These are phyloP conservation scores for Palythoa grandiflora DNA, from an alignment of 92 coral and sea anemone species.

Conservation along the genomic window DNA sequence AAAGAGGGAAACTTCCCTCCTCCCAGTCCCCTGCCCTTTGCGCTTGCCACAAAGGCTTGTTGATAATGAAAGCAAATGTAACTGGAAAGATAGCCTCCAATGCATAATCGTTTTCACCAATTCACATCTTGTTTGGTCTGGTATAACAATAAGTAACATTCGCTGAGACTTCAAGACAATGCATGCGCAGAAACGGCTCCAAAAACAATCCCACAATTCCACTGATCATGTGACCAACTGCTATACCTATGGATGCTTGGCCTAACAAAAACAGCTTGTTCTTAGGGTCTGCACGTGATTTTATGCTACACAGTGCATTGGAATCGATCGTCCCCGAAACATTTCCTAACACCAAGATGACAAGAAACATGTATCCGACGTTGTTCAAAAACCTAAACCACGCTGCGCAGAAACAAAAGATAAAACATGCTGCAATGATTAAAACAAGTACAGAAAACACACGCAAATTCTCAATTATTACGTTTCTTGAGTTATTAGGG, in stretches of 20 bases:
- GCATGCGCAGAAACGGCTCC: conserved; percentile 27
- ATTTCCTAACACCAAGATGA: not conserved
- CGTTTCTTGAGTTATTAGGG: not conserved
- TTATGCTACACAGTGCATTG: conserved; percentile 28
- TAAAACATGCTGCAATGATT: not conserved
- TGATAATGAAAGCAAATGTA: no score
- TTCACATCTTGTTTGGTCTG: not conserved
- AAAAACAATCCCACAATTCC: conserved; percentile 37
- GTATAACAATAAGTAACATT: conserved; percentile 19
- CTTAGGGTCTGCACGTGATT: conserved; percentile 9
- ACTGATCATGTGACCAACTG: conserved; percentile 42
- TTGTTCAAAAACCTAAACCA: conserved; percentile 30
- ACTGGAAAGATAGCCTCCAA: no score
- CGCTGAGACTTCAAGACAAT: conserved; percentile 17
- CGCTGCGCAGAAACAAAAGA: conserved; percentile 23
- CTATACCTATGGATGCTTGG: conserved; percentile 34
- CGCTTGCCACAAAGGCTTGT: no score
- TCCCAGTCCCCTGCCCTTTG: no score
- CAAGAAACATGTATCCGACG: not conserved
- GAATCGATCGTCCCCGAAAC: conserved; percentile 23
- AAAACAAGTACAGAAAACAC: not conserved
- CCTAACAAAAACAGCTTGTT: conserved; percentile 25
- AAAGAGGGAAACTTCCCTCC: no score
- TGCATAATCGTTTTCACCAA: no score
- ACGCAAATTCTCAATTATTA: not conserved